A percentile compares a stretch with the other conserved stretches of the same genome.
Evolutionary conservation across 2,888 invertebrate genomes (phyloP).

Genomic region (Sarcophaga carnaria): DNA sequence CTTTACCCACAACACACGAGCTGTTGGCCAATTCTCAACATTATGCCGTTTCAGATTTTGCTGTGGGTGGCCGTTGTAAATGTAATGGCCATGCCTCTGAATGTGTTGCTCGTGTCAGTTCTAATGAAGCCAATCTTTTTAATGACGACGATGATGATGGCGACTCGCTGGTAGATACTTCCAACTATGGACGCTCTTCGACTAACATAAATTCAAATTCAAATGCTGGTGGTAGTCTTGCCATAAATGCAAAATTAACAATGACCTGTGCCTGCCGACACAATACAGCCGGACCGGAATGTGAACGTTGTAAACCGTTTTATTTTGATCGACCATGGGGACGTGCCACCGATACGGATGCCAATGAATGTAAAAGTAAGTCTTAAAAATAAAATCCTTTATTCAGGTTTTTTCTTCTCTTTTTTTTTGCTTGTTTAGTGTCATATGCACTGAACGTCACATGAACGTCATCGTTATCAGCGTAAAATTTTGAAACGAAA

Average conservation of each 20-base stretch:
- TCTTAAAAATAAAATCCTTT: neutral
- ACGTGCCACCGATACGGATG: constrained; percentile 96
- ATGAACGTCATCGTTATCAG: neutral
- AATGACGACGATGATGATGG: constrained; percentile 83
- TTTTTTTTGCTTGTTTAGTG: neutral
- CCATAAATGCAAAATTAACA: constrained; percentile 80
- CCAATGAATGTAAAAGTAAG: constrained; percentile 99
- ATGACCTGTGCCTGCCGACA: constrained; percentile 98
- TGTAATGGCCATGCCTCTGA: constrained; percentile 99
- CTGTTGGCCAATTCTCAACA: constrained; percentile 86
- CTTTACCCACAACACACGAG: constrained; percentile 69
- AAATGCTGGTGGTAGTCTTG: constrained; percentile 36
- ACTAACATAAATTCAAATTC: constrained; percentile 31
- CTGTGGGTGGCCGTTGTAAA: constrained; percentile 99
- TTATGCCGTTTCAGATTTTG: constrained; percentile 97
- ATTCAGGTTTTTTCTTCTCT: neutral
- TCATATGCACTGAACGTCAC: neutral
- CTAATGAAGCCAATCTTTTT: constrained; percentile 67
- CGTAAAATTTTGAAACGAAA: neutral
- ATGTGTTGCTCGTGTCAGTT: constrained; percentile 85
- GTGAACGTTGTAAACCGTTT: constrained; percentile 99
- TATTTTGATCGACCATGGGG: constrained; percentile 99
- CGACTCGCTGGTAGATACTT: constrained; percentile 81
- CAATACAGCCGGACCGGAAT: constrained; percentile 99
- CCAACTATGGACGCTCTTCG: constrained; percentile 70